phyloP scores from a whole-genome alignment of 2,888 invertebrate species.

The Parnassius smintheus region DNA sequence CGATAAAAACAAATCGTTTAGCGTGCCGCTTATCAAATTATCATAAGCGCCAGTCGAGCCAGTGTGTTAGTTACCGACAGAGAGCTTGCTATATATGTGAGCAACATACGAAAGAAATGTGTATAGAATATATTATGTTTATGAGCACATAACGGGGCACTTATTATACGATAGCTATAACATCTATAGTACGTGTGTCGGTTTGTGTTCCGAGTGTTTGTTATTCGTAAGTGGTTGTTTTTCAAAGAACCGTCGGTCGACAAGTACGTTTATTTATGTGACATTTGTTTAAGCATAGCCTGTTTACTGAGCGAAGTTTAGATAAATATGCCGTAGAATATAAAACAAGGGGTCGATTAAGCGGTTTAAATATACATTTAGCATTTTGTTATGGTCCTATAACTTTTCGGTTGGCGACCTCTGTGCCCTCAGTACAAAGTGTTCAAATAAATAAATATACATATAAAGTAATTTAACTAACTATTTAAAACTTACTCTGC shows the following conservation, averaged over 20 bases:
- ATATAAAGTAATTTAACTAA: too few relatives aligned
- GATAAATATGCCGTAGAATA: constrained; percentile 17
- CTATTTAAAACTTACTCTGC: too few relatives aligned
- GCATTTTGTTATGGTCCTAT: too few relatives aligned
- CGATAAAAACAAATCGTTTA: constrained; percentile 17
- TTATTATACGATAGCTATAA: constrained; percentile 20
- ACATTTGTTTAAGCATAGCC: constrained; percentile 35
- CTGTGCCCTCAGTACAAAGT: too few relatives aligned
- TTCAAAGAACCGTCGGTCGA: constrained; percentile 33
- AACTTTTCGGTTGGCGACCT: too few relatives aligned
- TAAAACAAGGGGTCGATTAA: constrained; percentile 20
- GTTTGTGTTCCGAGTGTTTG: constrained; percentile 35
- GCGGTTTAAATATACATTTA: background rate
- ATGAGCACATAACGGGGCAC: constrained; percentile 41
- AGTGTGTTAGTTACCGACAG: constrained; percentile 18
- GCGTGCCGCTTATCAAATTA: constrained; percentile 23
- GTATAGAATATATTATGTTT: constrained; percentile 61
- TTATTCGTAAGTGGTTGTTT: constrained; percentile 39
- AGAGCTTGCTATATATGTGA: constrained; percentile 34
- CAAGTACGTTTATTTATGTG: constrained; percentile 35
- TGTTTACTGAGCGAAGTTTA: constrained; percentile 22
- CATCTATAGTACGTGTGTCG: constrained; percentile 31
- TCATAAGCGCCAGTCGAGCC: constrained; percentile 12
- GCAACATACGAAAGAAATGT: constrained; percentile 58
- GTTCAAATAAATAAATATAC: too few relatives aligned